Evolutionary conservation across 2,888 invertebrate species (phyloP), one percentile per base, ranked within the genome.

Genomic region (Spisula solida): DNA sequence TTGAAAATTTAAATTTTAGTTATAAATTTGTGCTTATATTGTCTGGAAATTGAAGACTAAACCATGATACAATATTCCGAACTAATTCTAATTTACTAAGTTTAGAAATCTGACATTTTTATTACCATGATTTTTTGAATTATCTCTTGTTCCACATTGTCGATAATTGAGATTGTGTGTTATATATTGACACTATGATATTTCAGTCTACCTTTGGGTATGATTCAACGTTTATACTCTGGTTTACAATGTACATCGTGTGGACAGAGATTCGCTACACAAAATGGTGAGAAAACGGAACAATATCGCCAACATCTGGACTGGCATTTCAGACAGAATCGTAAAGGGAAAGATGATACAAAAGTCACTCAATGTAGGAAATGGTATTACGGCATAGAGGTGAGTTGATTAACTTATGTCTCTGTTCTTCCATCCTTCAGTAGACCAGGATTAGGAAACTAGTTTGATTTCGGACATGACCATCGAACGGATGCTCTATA

Each of bases 171-270:
- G 1, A 66, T 25, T 25, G 25, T 5, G 10, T 60, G n/a, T 8
- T n/a, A 66, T 66, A 25, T 66, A 0, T n/a, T 66, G n/a, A 66
- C 60, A 66, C n/a, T 66, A 12, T 55, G 4, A 41, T 48, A 29
- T 89, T 80, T n/a, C 96, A 98, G 98, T 10, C 97, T 98, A 51
- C 98, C 99, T 95, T 97, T 97, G 0, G 98, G 97, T 0, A 97
- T 98, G 18, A 98, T 98, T 10, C 95, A 96, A 81, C 86, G 93
- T 25, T 90, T 96, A 41, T 99, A 98, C 97, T 98, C 98, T 87
- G 99, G 99, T 75, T 98, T 99, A 97, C 99, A 99, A 96, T 99
- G 99, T 97, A 98, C 98, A 92, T 98, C 99, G 84, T 99, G 99
- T 97, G 99, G 99, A 55, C 98, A 98, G 90, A 97, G 99, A 80